Conservation (phyloP, 2,113 vertebrate genomes). For the Sitta europaea region DNA sequence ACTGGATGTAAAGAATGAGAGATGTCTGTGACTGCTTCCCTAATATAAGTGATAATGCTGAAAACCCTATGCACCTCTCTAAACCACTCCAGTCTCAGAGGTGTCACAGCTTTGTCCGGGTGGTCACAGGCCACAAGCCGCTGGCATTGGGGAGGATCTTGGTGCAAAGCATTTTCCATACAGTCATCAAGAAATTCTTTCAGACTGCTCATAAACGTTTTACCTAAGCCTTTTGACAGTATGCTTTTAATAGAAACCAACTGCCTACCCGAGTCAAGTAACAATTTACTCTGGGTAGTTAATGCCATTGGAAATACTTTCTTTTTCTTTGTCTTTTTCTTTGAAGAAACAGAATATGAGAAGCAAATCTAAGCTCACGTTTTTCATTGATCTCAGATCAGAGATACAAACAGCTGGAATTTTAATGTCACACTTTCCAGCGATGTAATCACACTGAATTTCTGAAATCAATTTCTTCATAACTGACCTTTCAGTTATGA, state of each 20-base stretch:
- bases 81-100: not conserved
- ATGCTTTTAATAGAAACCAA: not conserved
- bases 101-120: not conserved
- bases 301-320: not conserved
- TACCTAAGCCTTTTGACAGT: not conserved
- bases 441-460: constrained; percentile 24
- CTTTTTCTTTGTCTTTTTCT: not conserved
- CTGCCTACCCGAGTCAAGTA: not conserved
- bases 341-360: not conserved
- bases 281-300: not conserved
- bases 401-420: not conserved
- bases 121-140: not conserved
- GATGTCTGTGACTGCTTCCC: not conserved
- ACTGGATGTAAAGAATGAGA: not conserved
- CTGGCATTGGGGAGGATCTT: too few relatives aligned
- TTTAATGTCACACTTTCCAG: not conserved
- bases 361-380: not conserved
- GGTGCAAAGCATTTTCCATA: not conserved
- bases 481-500: constrained; percentile 61
- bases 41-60: not conserved
- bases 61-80: not conserved
- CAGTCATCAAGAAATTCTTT: not conserved
- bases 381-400: not conserved
- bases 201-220: not conserved
- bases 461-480: constrained; percentile 63